These are phyloP conservation scores for Pseudomyrmex gracilis DNA, from an alignment of 1,140 invertebrate genomes.

Conservation along the genomic window DNA sequence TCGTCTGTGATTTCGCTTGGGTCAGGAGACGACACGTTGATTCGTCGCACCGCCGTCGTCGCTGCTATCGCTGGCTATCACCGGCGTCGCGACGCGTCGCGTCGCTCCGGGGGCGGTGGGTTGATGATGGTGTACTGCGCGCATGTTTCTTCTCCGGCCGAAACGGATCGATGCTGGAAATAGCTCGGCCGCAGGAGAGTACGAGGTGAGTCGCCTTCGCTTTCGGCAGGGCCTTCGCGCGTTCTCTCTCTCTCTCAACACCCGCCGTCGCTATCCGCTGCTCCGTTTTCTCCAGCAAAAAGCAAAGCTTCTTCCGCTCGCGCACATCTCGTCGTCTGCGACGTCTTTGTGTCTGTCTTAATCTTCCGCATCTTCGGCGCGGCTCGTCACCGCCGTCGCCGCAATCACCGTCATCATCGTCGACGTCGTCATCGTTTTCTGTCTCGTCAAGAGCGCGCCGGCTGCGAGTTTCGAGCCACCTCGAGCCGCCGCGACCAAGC, in stretches of 20 bases:
- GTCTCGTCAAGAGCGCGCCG: slow-evolving; percentile 8
- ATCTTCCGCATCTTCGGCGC: slow-evolving; percentile 2
- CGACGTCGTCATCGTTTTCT: slow-evolving; percentile 38
- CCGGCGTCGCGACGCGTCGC: not conserved
- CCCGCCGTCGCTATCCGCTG: not conserved
- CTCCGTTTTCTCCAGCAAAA: slow-evolving; percentile 53
- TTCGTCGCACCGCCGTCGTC: slow-evolving; percentile 24
- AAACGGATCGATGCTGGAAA: slow-evolving; percentile 79
- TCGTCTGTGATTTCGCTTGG: not conserved
- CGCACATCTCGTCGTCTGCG: not conserved
- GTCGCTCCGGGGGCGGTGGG: slow-evolving; percentile 50
- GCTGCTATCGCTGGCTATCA: slow-evolving; percentile 9
- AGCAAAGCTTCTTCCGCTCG: slow-evolving; percentile 33
- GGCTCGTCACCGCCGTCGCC: not conserved
- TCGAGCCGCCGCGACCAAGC: not conserved
- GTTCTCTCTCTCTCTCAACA: slow-evolving; percentile 64
- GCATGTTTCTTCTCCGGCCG: slow-evolving; percentile 71
- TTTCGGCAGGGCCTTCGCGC: slow-evolving; percentile 81
- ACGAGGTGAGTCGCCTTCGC: slow-evolving; percentile 84
- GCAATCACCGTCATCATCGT: slow-evolving; percentile 2
- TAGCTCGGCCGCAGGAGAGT: slow-evolving; percentile 79
- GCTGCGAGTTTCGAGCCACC: slow-evolving; percentile 5
- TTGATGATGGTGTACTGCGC: slow-evolving; percentile 44
- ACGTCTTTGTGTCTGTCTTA: slow-evolving; percentile 1
- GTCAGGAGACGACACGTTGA: not conserved